A percentile compares a stretch with the other conserved stretches of the same genome.
phyloP scores from a whole-genome alignment of 2,797 vertebrate species.

The Trachurus trachurus region DNA sequence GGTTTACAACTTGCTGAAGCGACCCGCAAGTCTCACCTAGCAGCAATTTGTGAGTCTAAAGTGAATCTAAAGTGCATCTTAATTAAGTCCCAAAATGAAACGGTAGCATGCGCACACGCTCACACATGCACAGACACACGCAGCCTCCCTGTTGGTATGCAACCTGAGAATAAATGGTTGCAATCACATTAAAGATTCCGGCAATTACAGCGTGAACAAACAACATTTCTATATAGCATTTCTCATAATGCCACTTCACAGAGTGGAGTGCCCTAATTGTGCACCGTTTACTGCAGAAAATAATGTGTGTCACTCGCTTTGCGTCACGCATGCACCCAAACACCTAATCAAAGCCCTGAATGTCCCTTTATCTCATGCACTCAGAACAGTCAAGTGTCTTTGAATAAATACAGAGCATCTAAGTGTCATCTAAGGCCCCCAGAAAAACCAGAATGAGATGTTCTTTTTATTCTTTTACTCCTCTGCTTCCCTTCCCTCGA shows the following conservation, averaged over 20 bases:
- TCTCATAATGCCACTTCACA: conserved; percentile 59
- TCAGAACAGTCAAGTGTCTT: conserved; percentile 38
- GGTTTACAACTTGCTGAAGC: conserved; percentile 53
- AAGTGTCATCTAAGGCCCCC: conserved; percentile 36
- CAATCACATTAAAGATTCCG: conserved; percentile 59
- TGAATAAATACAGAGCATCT: conserved; percentile 37
- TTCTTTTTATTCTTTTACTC: conserved; percentile 19
- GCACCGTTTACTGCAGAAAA: conserved; percentile 50
- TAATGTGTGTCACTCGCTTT: conserved; percentile 47
- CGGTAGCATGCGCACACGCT: conserved; percentile 1
- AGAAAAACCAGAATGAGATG: conserved; percentile 21
- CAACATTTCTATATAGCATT: conserved; percentile 55
- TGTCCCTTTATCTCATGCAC: conserved; percentile 27
- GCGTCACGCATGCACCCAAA: conserved; percentile 37
- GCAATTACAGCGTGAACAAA: conserved; percentile 67
- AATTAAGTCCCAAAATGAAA: conserved; percentile 45
- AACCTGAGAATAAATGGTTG: conserved; percentile 53
- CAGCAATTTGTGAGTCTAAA: conserved; percentile 47
- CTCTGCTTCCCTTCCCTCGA: conserved; percentile 19
- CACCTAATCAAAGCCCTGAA: conserved; percentile 52
- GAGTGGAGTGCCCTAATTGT: conserved; percentile 52
- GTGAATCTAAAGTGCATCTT: conserved; percentile 62
- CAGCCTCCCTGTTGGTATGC: conserved; percentile 36
- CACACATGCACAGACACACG: not conserved
- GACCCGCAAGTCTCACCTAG: conserved; percentile 55